Evolutionary conservation across 2,113 vertebrate genomes (phyloP).

Genomic region (Oryzias javanicus): DNA sequence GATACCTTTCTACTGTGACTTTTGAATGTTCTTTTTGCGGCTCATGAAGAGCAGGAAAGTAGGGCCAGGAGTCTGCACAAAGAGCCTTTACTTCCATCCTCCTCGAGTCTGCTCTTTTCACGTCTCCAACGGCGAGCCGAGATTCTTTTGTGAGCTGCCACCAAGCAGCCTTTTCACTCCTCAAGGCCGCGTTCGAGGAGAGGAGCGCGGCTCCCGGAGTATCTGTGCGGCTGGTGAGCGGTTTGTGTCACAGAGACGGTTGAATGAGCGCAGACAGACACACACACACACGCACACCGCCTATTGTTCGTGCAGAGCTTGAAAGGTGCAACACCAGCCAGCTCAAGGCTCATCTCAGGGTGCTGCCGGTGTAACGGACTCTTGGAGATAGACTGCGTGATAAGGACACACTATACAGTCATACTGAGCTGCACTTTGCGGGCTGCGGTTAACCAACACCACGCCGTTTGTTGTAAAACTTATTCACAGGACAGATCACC

Average conservation of each 20-base stretch:
- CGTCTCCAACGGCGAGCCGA: constrained; percentile 13
- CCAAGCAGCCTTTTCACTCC: constrained; percentile 48
- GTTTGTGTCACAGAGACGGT: constrained; percentile 25
- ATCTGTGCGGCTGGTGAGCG: constrained; percentile 15
- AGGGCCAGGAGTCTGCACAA: constrained; percentile 17
- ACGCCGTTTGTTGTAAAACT: constrained; percentile 47
- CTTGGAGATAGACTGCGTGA: constrained; percentile 63
- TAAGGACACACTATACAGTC: constrained; percentile 70
- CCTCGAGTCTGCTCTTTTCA: constrained; percentile 26
- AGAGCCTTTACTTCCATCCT: constrained; percentile 39
- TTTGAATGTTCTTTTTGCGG: constrained; percentile 10
- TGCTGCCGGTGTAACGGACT: constrained; percentile 71
- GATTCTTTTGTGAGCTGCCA: constrained; percentile 49
- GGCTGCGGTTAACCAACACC: constrained; percentile 65
- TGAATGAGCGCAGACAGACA: constrained; percentile 62
- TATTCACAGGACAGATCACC: constrained; percentile 60
- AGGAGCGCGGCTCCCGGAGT: constrained; percentile 10
- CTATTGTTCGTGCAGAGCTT: constrained; percentile 30
- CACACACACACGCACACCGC: not conserved
- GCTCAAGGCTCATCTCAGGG: constrained; percentile 54
- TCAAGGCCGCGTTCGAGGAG: constrained; percentile 61
- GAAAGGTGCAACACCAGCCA: constrained; percentile 37
- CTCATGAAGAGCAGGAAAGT: constrained; percentile 23
- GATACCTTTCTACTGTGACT: too few relatives aligned
- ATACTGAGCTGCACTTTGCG: constrained; percentile 34